Base-by-base conservation (phyloP, 2,797 vertebrate species). In the Periophthalmus magnuspinnatus region DNA sequence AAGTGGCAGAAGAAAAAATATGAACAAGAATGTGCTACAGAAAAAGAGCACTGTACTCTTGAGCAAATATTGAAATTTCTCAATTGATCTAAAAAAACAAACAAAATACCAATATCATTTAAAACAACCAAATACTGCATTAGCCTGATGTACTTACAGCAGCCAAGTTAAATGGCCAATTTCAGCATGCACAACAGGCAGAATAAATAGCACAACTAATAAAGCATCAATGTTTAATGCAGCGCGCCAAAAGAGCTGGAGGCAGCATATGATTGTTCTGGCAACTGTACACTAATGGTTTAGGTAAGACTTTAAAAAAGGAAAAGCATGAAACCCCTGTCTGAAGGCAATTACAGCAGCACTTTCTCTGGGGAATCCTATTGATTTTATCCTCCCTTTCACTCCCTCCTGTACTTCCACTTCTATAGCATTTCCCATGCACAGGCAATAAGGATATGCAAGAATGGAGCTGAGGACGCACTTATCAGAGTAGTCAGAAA, bases 361-460 rank as follows among this genome's bases (percentile, higher is more conserved):
- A 76, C 76, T 75, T 82, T 82, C 77, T 86, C 75, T 32, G 60
- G 82, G 80, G 85, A 74, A 71, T 85, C 65, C 62, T 81, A 91
- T 89, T 76, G 88, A 91, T 92, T 87, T 68, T 80, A 73, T 17
- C 38, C 66, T 74, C 54, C 50, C 64, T 76, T 81, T 74, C 69
- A 77, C 71, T 74, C 56, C 59, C 79, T 76, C 75, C 85, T 24
- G 8, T 71, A 76, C 73, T 79, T 76, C 69, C 76, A 81, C 66
- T 69, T 68, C 74, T 64, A 13, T 64, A 55, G 59, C 74, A 88
- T 92, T 91, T 91, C 90, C 91, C 91, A 92, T 87, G 80, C 81
- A 88, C 68, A 73, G 58, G 50, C 75, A 87, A 89, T 91, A 83
- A 87, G 55, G 17, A 78, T 72, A 91, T 91, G 81, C 88, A 87